A percentile compares a stretch with the other conserved stretches of the same genome.
These are phyloP conservation scores for Lanius ludovicianus DNA, from an alignment of 2,113 vertebrate species.

Conservation along the genomic window DNA sequence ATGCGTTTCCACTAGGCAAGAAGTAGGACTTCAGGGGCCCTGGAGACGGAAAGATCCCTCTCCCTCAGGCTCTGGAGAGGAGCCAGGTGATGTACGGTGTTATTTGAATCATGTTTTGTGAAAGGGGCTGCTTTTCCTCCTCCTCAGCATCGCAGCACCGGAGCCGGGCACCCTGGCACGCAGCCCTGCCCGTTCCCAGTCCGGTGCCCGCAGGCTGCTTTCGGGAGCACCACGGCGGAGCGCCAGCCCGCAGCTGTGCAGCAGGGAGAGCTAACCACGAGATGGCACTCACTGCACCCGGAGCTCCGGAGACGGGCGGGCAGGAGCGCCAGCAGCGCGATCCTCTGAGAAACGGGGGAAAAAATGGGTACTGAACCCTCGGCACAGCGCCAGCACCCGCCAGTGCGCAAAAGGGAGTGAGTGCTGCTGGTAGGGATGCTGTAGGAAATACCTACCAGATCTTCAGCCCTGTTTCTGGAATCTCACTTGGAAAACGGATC, in stretches of 20 bases:
- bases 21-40: neutral
- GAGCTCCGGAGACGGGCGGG: fast-evolving
- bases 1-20: neutral
- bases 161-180: neutral
- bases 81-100: neutral
- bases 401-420: neutral
- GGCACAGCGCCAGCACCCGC: neutral
- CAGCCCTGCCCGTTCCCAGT: fast-evolving
- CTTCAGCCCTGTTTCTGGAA: neutral
- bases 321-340: fast-evolving
- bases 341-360: fast-evolving
- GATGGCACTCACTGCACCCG: neutral
- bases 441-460: neutral
- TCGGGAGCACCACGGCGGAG: fast-evolving
- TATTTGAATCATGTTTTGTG: neutral
- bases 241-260: neutral
- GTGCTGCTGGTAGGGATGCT: neutral
- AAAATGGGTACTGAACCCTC: neutral
- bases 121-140: neutral
- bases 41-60: neutral
- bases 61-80: neutral
- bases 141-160: neutral
- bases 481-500: neutral
- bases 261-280: neutral
- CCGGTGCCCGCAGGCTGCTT: no score